Percentiles rank a stretch among this genome's conserved stretches.
These are phyloP conservation scores for Gambelia wislizenii DNA, from an alignment of 2,797 vertebrate genomes.

Conservation along the genomic window DNA sequence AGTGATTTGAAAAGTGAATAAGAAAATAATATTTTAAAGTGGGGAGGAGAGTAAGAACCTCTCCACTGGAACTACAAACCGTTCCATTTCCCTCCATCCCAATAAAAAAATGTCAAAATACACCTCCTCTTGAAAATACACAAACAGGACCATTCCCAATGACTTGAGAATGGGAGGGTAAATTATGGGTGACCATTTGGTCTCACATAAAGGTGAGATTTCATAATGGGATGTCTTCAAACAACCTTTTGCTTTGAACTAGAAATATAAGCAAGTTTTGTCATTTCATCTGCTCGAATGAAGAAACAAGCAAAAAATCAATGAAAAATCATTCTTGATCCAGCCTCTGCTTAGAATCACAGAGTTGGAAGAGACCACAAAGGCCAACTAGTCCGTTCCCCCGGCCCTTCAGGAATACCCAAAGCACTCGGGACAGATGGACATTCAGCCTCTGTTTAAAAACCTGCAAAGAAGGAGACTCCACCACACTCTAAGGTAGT, in stretches of 20 bases:
- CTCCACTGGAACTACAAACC: too few relatives aligned
- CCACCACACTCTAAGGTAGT: too few relatives aligned
- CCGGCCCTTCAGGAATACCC: too few relatives aligned
- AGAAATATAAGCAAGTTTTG: neutral
- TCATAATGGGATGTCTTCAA: neutral
- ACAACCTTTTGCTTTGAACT: neutral
- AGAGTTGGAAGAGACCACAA: too few relatives aligned
- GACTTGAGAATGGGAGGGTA: too few relatives aligned
- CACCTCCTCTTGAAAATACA: too few relatives aligned
- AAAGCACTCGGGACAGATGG: too few relatives aligned
- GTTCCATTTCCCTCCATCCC: too few relatives aligned
- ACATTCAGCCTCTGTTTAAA: too few relatives aligned
- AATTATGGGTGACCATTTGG: neutral
- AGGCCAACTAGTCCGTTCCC: too few relatives aligned
- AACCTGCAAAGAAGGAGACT: too few relatives aligned
- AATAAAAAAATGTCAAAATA: neutral
- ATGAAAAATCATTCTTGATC: neutral
- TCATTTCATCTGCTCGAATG: neutral
- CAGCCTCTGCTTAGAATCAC: neutral
- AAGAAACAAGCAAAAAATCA: neutral
- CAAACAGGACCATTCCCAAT: too few relatives aligned
- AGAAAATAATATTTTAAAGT: neutral
- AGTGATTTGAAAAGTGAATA: neutral
- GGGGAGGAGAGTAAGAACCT: neutral
- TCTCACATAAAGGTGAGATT: neutral